These are phyloP conservation scores for Gambusia affinis DNA, from an alignment of 2,113 vertebrate species.

Conservation along the genomic window DNA sequence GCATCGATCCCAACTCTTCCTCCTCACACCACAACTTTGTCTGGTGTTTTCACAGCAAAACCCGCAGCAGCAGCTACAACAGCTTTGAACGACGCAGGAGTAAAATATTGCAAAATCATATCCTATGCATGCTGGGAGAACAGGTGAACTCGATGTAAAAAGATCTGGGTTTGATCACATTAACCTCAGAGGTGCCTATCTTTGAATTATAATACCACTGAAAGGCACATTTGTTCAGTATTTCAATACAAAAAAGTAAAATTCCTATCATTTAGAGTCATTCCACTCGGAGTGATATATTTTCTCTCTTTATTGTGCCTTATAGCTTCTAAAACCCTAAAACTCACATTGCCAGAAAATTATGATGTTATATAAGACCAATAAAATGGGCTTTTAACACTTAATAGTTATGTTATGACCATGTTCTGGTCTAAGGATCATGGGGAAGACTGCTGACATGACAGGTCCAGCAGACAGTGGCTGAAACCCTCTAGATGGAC, in stretches of 20 bases:
- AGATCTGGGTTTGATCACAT: neutral
- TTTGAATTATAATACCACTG: neutral
- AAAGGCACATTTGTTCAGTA: neutral
- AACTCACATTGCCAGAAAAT: neutral
- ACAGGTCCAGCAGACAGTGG: neutral
- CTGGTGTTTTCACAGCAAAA: slow-evolving; percentile 62
- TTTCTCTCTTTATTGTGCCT: neutral
- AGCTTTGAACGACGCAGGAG: slow-evolving; percentile 12
- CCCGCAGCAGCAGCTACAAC: slow-evolving; percentile 32
- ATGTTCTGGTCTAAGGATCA: neutral
- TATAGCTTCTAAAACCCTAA: neutral
- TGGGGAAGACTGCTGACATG: neutral
- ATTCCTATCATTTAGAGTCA: neutral
- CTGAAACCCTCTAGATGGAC: no score
- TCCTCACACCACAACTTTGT: slow-evolving; percentile 49
- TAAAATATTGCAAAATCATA: neutral
- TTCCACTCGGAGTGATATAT: neutral
- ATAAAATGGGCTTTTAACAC: neutral
- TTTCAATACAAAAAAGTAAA: neutral
- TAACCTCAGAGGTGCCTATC: neutral
- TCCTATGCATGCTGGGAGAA: neutral
- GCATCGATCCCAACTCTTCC: slow-evolving; percentile 51
- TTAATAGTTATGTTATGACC: neutral
- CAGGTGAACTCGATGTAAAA: neutral
- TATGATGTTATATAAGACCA: neutral